Evolutionary conservation across 2,888 invertebrate genomes (phyloP).

Genomic region (Malthinus seriepunctatus): DNA sequence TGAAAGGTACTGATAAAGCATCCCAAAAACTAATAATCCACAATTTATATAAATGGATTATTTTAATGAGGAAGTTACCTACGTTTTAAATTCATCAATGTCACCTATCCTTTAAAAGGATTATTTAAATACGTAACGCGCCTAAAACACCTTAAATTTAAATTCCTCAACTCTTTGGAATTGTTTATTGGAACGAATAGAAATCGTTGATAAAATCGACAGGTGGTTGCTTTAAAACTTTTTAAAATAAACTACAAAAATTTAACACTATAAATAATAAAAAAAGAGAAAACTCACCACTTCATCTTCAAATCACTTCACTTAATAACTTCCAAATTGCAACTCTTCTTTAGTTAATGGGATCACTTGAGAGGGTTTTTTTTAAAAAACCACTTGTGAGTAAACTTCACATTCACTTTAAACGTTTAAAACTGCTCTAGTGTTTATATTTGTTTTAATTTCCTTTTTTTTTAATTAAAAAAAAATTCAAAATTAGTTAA

Average conservation of each 20-base stretch:
- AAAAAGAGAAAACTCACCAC: background rate
- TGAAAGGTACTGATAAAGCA: no score
- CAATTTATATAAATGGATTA: no score
- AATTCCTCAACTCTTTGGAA: background rate
- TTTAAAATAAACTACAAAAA: background rate
- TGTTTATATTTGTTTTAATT: no score
- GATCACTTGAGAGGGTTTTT: background rate
- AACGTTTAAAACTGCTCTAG: no score
- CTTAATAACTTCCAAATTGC: background rate
- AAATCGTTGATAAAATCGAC: slow-evolving; percentile 1
- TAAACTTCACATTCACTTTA: background rate
- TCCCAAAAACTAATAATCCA: no score
- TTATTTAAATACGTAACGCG: no score
- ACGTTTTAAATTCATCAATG: no score
- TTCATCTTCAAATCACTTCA: background rate
- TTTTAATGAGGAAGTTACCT: no score
- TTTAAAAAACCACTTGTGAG: background rate
- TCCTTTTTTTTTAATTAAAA: no score
- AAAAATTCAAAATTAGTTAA: background rate
- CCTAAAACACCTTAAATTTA: slow-evolving; percentile 3
- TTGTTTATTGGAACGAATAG: no score
- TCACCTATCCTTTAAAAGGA: no score
- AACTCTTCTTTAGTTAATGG: no score
- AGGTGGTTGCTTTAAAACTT: background rate
- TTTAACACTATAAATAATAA: background rate